Conservation (phyloP, 1,140 invertebrate genomes). For the Mya arenaria region DNA sequence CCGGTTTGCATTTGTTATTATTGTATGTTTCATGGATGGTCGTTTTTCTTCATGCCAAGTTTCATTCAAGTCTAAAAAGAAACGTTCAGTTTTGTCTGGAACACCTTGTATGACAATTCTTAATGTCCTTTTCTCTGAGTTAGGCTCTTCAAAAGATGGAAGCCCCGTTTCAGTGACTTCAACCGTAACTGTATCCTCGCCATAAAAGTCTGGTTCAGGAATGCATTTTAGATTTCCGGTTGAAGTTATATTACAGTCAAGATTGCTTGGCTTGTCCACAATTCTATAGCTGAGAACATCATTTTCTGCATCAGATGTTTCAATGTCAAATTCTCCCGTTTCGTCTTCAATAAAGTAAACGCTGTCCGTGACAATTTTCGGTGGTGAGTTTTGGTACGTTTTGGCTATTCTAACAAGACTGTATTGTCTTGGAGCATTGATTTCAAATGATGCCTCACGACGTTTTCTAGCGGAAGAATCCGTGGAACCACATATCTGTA, state of each 20-base stretch:
- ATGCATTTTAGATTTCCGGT: conserved; percentile 1
- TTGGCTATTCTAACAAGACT: neutral
- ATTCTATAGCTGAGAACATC: conserved; percentile 7
- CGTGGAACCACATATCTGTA: neutral
- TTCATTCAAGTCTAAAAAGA: conserved; percentile 8
- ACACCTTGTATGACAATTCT: neutral
- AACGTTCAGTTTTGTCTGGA: conserved; percentile 13
- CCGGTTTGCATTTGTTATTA: conserved; percentile 11
- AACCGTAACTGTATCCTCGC: conserved; percentile 13
- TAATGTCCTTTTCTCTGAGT: neutral
- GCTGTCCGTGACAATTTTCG: conserved; percentile 5
- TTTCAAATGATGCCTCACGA: neutral
- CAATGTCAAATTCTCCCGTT: neutral
- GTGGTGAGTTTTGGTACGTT: conserved; percentile 15
- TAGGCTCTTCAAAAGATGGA: conserved; percentile 4
- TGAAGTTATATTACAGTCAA: neutral
- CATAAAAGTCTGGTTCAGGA: conserved; percentile 16
- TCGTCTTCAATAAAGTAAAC: neutral
- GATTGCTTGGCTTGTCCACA: neutral
- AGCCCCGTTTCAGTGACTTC: conserved; percentile 23
- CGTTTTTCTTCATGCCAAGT: neutral
- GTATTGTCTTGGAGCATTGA: neutral
- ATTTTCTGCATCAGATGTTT: conserved; percentile 15
- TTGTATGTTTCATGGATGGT: neutral
- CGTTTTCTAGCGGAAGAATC: neutral